Base-by-base conservation (phyloP, 2,113 vertebrate genomes). In the Hydrolagus affinis region DNA sequence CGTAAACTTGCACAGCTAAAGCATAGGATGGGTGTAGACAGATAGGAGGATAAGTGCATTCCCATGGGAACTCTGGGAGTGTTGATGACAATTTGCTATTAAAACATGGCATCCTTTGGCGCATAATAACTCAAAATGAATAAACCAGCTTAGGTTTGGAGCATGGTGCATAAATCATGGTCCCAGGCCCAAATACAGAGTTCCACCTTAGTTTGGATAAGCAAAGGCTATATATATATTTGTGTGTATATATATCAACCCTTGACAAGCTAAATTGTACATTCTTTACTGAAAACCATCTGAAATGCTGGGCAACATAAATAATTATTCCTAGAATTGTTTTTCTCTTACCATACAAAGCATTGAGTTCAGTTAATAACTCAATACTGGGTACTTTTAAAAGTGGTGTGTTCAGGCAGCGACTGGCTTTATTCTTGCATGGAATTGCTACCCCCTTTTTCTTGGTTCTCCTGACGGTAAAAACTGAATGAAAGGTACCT, bases 231-330 rank as follows among this genome's bases (percentile, higher is more conserved):
- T 44, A 6, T 44, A n/a, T 44, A 44, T 44, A 44, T 44, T 44
- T 44, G 6, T 44, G 44, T 44, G 6, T 44, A 6, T 44, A 44
- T 44, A 44, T 44, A 44, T 44, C 9, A 25, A 9, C 66, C 62
- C 66, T 83, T 83, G 15, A 64, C 15, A 83, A 19, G 77, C 77
- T 83, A 66, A 66, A 66, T 66, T 83, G 66, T 68, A 32, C 60
- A 68, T 4, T 64, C 8, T 21, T 8, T 44, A 44, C 44, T 83
- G 64, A 30, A 8, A 3, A 83, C 60, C 28, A 17, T 68, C 62
- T 64, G 25, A 66, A 83, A 32, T 30, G 19, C 28, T 68, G 44
- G 44, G 44, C 44, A 30, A 64, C 57, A 64, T 64, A 64, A 25
- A 64, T 11, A 60, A 64, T 25, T 64, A 59, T 15, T 64, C 23